Base-by-base conservation (phyloP, 2,888 invertebrate genomes). In the Strigamia maritima region DNA sequence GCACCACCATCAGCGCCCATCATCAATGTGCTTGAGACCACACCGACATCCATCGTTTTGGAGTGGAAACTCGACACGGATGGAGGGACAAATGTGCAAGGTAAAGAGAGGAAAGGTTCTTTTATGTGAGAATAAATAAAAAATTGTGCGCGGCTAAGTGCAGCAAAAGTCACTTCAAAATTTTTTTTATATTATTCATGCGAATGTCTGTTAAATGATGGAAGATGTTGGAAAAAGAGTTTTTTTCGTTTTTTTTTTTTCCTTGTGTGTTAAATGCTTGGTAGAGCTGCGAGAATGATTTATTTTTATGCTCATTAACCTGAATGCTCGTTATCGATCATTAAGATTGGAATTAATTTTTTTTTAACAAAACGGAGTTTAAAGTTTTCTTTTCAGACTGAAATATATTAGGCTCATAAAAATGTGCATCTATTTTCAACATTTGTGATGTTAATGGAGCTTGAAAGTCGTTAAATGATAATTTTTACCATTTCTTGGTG, bases 1-100 rank as follows among this genome's bases (percentile, higher is more conserved):
- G 93, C 92, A 75, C 92, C 93, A 12, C 93, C 93, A 0, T 89
- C 89, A 44, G 90, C 93, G 0, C 93, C 94, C 0, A 88, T 90
- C 6, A 86, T 93, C 1, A 92, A 91, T 82, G 91, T 93, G 3
- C 91, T 92, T 3, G 92, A 92, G 83, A 91, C 92, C 2, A 93
- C 93, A 0, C 91, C 92, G 77, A 91, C 90, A 82, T 92, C 92
- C 82, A 90, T 94, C 80, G 86, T 91, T 74, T 88, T 92, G 82
- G 91, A 92, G 82, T 92, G 92, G 92, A 92, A 92, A 84, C 87
- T 91, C n/a, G 90, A 90, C 16, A 90, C 89, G 81, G 90, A 89
- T 81, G 92, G 92, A 10, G 91, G 91, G 77, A 91, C 92, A 8
- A 89, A 91, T 0, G 88, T 92, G 76, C 90, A 89, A 16, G 91